Percentiles rank a stretch among this genome's conserved stretches.
Evolutionary conservation across 2,113 vertebrate species (phyloP).

Genomic region (Micronisus gabar): DNA sequence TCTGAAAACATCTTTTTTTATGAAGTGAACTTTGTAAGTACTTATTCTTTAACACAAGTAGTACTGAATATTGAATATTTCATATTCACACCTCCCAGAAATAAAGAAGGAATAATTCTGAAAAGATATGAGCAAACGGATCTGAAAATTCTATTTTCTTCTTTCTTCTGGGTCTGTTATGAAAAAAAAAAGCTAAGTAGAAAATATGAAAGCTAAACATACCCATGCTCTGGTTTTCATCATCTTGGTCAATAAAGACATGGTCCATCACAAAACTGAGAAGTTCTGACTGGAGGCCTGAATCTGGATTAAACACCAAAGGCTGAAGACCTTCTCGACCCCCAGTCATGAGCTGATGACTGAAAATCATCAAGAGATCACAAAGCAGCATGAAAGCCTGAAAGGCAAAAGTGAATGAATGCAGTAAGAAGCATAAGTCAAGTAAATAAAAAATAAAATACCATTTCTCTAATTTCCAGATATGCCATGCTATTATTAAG

Average conservation of each 20-base stretch:
- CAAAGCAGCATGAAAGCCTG: slow-evolving; percentile 99
- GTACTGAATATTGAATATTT: not conserved
- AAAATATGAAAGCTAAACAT: slow-evolving; percentile 48
- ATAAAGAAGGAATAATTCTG: not conserved
- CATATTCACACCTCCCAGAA: not conserved
- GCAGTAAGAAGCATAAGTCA: not conserved
- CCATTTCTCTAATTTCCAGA: not conserved
- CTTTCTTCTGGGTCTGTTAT: not conserved
- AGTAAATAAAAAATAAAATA: not conserved
- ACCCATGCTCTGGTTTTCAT: slow-evolving; percentile 99
- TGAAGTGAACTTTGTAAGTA: not conserved
- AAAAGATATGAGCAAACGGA: not conserved
- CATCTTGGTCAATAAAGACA: slow-evolving; percentile 98
- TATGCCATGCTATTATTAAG: not conserved
- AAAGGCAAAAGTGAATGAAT: slow-evolving; percentile 7
- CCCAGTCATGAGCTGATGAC: slow-evolving; percentile 92
- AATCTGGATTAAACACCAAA: slow-evolving; percentile 95
- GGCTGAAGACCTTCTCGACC: slow-evolving; percentile 93
- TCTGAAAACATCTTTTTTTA: not conserved
- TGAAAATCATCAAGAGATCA: slow-evolving; percentile 99
- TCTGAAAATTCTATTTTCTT: not conserved
- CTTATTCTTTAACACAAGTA: not conserved
- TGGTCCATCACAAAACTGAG: slow-evolving; percentile 98
- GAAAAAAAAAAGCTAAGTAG: not conserved
- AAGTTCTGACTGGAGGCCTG: slow-evolving; percentile 92